phyloP scores from a whole-genome alignment of 2,113 vertebrate genomes.

The Cyprinodon tularosa region DNA sequence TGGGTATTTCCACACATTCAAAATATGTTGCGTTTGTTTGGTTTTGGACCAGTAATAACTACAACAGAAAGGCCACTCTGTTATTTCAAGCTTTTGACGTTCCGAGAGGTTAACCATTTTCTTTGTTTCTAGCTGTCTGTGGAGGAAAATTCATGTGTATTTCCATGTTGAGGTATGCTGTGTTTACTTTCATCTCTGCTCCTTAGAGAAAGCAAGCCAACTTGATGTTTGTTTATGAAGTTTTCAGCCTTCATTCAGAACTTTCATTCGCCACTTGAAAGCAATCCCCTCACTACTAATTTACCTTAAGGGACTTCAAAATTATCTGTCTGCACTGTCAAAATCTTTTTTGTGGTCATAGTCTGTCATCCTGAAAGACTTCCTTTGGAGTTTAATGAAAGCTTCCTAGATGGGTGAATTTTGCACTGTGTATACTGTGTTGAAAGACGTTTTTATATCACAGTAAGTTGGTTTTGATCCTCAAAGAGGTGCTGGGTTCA shows the following conservation, averaged over 20 bases:
- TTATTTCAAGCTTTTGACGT: conserved; percentile 46
- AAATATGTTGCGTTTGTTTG: conserved; percentile 53
- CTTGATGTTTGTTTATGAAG: conserved; percentile 75
- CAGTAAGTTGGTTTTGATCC: conserved; percentile 45
- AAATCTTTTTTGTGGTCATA: conserved; percentile 71
- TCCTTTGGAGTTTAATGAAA: conserved; percentile 69
- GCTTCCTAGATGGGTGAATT: conserved; percentile 56
- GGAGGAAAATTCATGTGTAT: conserved; percentile 46
- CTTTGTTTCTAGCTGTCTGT: conserved; percentile 52
- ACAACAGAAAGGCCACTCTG: conserved; percentile 33
- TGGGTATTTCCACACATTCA: conserved; percentile 34
- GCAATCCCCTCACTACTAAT: conserved; percentile 79
- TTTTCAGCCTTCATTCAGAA: conserved; percentile 70
- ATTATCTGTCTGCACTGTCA: conserved; percentile 75
- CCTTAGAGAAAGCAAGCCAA: conserved; percentile 50
- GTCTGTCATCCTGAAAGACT: conserved; percentile 76
- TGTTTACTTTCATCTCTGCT: conserved; percentile 72
- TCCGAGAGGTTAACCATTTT: conserved; percentile 61
- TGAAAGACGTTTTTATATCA: conserved; percentile 42
- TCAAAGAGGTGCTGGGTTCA: conserved; percentile 33
- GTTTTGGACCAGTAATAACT: conserved; percentile 45
- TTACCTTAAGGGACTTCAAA: conserved; percentile 76
- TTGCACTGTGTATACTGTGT: conserved; percentile 36
- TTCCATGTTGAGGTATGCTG: conserved; percentile 62
- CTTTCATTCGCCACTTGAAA: conserved; percentile 85